Percentiles rank a stretch among this genome's conserved stretches.
These are phyloP conservation scores for Myanophis thanlyinensis DNA, from an alignment of 2,113 vertebrate species.

Conservation along the genomic window DNA sequence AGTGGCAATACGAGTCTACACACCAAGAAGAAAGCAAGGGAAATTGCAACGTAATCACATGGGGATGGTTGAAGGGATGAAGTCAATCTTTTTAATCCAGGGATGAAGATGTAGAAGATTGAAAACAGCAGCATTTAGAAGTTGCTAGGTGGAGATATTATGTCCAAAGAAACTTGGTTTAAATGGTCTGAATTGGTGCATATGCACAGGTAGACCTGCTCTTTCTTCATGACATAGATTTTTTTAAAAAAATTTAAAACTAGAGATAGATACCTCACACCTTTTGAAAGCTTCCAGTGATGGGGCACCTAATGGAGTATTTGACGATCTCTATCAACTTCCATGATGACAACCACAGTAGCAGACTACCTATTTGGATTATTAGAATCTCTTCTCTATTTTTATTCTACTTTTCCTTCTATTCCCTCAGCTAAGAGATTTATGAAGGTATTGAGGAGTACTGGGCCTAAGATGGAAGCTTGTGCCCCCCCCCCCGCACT, in stretches of 20 bases:
- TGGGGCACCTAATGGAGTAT: not conserved
- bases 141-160: not conserved
- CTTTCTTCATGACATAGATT: conserved; percentile 13
- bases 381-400: not conserved
- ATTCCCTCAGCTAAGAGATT: no score
- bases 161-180: not conserved
- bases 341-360: not conserved
- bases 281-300: not conserved
- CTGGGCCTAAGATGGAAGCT: no score
- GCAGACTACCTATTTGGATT: not conserved
- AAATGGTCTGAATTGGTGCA: not conserved
- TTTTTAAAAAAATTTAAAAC: not conserved
- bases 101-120: not conserved
- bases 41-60: not conserved
- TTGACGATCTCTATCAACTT: not conserved
- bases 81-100: not conserved
- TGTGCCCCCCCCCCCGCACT: no score
- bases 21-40: conserved; percentile 20
- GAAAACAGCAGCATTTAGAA: not conserved
- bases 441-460: no score
- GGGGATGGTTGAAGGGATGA: not conserved
- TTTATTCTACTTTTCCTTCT: not conserved
- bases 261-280: not conserved
- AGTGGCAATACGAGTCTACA: conserved; percentile 62
- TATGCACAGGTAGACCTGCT: not conserved